These are phyloP conservation scores for Drosophila ambigua DNA, from an alignment of 1,140 invertebrate species.

Conservation along the genomic window DNA sequence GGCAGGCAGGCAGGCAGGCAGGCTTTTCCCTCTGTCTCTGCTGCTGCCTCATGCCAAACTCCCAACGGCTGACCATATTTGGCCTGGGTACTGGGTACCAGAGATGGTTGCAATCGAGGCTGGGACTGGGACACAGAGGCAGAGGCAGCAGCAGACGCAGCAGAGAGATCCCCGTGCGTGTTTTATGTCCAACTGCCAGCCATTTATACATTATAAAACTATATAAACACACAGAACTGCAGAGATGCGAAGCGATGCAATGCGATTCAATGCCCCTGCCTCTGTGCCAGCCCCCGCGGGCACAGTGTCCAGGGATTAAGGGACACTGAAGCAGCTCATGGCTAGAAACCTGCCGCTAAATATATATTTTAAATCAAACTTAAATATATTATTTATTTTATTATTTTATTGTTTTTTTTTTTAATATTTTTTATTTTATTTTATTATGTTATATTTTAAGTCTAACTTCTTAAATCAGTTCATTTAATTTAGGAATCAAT, in stretches of 20 bases:
- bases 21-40: background rate
- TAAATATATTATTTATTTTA: too few species aligned
- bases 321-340: too few species aligned
- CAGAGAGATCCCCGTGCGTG: slow-evolving; percentile 61
- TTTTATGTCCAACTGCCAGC: slow-evolving; percentile 81
- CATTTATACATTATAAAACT: slow-evolving; percentile 82
- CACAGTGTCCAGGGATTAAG: slow-evolving; percentile 9
- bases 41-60: slow-evolving; percentile 20
- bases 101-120: slow-evolving; percentile 37
- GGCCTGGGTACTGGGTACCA: slow-evolving; percentile 55
- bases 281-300: background rate
- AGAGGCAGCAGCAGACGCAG: background rate
- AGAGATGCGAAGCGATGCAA: slow-evolving; percentile 30
- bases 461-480: too few species aligned
- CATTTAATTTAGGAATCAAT: too few species aligned
- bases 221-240: slow-evolving; percentile 60
- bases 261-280: background rate
- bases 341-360: too few species aligned
- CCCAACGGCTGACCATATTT: slow-evolving; percentile 62
- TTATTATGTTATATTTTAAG: too few species aligned
- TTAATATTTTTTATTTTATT: too few species aligned
- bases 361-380: too few species aligned
- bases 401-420: too few species aligned
- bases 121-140: background rate
- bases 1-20: too few species aligned